These are phyloP conservation scores for Seriola aureovittata DNA, from an alignment of 2,113 vertebrate genomes.

Conservation along the genomic window DNA sequence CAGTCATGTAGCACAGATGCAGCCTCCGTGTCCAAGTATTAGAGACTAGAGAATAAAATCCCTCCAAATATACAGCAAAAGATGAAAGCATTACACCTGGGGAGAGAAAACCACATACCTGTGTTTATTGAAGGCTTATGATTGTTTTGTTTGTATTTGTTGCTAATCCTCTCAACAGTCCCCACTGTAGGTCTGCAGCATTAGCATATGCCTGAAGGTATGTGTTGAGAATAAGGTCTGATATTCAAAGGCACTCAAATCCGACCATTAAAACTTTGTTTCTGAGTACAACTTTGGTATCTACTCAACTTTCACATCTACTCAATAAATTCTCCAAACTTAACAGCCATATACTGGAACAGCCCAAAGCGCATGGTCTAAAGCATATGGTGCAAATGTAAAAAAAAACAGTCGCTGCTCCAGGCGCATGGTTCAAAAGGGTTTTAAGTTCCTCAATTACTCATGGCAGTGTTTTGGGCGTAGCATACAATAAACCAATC, in stretches of 20 bases:
- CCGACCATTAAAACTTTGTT: not conserved
- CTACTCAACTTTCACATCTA: too few relatives aligned
- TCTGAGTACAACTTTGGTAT: not conserved
- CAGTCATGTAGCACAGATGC: conserved; percentile 15
- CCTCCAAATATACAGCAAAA: conserved; percentile 29
- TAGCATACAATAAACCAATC: too few relatives aligned
- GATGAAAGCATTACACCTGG: conserved; percentile 41
- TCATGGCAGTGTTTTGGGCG: too few relatives aligned
- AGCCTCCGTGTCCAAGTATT: not conserved
- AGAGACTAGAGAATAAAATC: conserved; percentile 12
- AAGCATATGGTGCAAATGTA: too few relatives aligned
- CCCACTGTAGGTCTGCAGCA: not conserved
- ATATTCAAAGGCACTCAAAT: conserved; percentile 3
- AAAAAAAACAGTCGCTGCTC: too few relatives aligned
- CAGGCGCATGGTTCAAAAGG: too few relatives aligned
- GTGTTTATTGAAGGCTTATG: conserved; percentile 20
- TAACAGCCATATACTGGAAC: too few relatives aligned
- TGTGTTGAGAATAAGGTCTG: not conserved
- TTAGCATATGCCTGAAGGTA: conserved; percentile 10
- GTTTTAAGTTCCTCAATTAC: too few relatives aligned
- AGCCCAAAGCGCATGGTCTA: too few relatives aligned
- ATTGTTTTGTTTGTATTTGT: conserved; percentile 41
- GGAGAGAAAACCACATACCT: not conserved
- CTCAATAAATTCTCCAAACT: not conserved
- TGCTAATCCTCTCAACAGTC: conserved; percentile 36